A percentile compares a stretch with the other conserved stretches of the same genome.
Evolutionary conservation across 2,888 invertebrate genomes (phyloP).

Genomic region (Amphipoea oculea): DNA sequence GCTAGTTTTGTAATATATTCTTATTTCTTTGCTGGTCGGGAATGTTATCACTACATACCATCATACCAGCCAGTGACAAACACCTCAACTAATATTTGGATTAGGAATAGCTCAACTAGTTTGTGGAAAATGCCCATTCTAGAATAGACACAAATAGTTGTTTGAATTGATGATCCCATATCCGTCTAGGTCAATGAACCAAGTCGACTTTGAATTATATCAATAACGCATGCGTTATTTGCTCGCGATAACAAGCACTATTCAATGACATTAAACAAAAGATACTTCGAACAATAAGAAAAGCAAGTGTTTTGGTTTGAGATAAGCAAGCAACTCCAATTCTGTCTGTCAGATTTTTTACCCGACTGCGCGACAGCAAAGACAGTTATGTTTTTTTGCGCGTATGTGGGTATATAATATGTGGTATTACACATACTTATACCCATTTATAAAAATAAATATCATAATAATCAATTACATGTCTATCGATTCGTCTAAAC

Average conservation of each 20-base stretch:
- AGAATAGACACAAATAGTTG: constrained; percentile 16
- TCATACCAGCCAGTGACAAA: constrained; percentile 13
- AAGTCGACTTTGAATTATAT: constrained; percentile 64
- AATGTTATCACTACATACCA: constrained; percentile 36
- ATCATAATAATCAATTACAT: no score
- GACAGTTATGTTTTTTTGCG: not conserved
- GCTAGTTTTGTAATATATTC: constrained; percentile 1
- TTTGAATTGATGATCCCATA: constrained; percentile 58
- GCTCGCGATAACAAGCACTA: constrained; percentile 63
- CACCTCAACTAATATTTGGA: constrained; percentile 25
- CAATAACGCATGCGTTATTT: constrained; percentile 65
- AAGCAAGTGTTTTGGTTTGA: constrained; percentile 57
- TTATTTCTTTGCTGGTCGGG: not conserved
- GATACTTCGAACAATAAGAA: constrained; percentile 64
- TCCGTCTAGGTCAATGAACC: constrained; percentile 60
- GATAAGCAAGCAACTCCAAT: constrained; percentile 42
- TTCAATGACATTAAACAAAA: constrained; percentile 69
- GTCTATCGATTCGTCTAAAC: not conserved
- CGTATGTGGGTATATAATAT: not conserved
- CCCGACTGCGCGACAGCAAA: not conserved
- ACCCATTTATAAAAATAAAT: no score
- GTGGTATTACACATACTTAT: not conserved
- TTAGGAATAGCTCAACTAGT: constrained; percentile 8
- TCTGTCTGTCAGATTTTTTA: constrained; percentile 21
- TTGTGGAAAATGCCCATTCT: constrained; percentile 25